Evolutionary conservation across 2,888 invertebrate genomes (phyloP).

Genomic region (Scaptomyza reducta): DNA sequence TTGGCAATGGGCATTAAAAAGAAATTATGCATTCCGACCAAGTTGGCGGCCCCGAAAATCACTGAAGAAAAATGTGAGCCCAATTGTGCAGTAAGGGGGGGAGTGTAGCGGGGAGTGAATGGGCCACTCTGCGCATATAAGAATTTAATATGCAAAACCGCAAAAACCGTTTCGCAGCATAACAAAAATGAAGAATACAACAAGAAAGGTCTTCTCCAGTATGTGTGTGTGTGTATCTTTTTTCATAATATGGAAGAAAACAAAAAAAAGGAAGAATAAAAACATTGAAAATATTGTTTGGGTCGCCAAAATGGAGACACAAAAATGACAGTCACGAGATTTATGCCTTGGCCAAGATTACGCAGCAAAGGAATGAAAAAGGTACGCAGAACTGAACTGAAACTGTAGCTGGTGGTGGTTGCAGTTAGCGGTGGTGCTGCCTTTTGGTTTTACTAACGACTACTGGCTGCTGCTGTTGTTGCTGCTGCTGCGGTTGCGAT

Average conservation of each 20-base stretch:
- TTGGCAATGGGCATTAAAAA: slow-evolving; percentile 73
- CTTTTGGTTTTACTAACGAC: slow-evolving; percentile 55
- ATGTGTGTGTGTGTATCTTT: slow-evolving; percentile 59
- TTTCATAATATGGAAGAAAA: slow-evolving; percentile 65
- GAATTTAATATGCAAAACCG: slow-evolving; percentile 82
- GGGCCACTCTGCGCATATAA: slow-evolving; percentile 52
- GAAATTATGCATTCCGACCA: slow-evolving; percentile 80
- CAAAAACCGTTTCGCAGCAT: slow-evolving; percentile 73
- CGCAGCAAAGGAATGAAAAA: slow-evolving; percentile 53
- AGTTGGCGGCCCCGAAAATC: slow-evolving; percentile 76
- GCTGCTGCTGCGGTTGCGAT: slow-evolving; percentile 43
- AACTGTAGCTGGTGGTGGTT: slow-evolving; percentile 9
- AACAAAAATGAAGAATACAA: slow-evolving; percentile 49
- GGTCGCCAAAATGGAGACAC: slow-evolving; percentile 82
- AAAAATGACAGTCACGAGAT: slow-evolving; percentile 82
- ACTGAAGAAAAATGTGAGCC: slow-evolving; percentile 70
- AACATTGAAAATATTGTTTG: slow-evolving; percentile 81
- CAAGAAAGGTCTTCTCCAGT: slow-evolving; percentile 43
- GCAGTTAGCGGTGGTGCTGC: slow-evolving; percentile 3
- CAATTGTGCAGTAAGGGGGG: slow-evolving; percentile 12
- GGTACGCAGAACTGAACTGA: slow-evolving; percentile 17
- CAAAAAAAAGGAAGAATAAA: slow-evolving; percentile 22
- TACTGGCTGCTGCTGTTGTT: slow-evolving; percentile 41
- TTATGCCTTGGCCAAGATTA: slow-evolving; percentile 80
- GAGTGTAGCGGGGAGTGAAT: neutral